Conservation (phyloP, 2,888 invertebrate genomes). For the Andrena chrysosceles region DNA sequence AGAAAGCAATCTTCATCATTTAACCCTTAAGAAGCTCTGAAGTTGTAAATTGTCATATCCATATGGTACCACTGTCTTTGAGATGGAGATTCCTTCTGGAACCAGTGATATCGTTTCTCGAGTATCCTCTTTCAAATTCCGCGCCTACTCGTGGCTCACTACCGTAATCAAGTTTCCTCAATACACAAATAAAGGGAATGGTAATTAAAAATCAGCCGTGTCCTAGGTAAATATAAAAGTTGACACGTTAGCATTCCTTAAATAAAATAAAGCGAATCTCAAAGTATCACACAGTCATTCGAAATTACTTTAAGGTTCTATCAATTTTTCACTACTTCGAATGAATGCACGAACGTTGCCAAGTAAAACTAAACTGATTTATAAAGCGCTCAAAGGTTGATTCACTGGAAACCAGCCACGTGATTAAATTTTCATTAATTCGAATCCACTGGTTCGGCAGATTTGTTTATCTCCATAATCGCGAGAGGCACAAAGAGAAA, state of each 20-base stretch:
- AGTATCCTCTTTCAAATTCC: conserved; percentile 1
- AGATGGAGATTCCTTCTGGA: conserved; percentile 22
- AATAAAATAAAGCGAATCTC: conserved; percentile 4
- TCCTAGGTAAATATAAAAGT: neutral
- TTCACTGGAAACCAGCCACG: neutral
- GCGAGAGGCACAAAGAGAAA: neutral
- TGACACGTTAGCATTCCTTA: neutral
- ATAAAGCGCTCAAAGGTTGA: conserved; percentile 8
- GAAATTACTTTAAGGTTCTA: conserved; percentile 25
- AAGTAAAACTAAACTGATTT: conserved; percentile 6
- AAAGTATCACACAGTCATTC: conserved; percentile 6
- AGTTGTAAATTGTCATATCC: conserved; percentile 38
- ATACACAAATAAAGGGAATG: neutral
- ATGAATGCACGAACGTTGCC: neutral
- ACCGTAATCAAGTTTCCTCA: neutral
- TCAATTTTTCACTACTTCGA: conserved; percentile 1
- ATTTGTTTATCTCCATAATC: conserved; percentile 8
- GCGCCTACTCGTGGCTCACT: neutral
- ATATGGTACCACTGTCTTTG: conserved; percentile 16
- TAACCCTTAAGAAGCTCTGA: conserved; percentile 27
- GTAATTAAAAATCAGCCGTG: neutral
- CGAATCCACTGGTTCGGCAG: neutral
- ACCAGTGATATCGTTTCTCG: conserved; percentile 54
- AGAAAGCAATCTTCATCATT: conserved; percentile 37
- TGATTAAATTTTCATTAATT: neutral